phyloP scores from a whole-genome alignment of 2,888 invertebrate species.

The Chymomyza procnemis region DNA sequence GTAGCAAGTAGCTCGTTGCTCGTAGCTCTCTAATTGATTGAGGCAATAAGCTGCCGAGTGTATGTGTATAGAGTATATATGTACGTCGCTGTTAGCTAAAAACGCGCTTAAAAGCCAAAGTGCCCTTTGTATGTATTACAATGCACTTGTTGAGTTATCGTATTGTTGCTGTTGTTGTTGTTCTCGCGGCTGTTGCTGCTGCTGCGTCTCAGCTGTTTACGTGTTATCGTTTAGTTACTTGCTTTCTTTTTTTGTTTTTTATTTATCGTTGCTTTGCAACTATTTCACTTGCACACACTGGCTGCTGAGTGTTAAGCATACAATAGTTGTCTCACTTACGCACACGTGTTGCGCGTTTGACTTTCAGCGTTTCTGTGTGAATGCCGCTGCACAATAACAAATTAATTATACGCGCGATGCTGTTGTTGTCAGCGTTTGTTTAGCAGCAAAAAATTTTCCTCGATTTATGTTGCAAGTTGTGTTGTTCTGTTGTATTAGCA shows the following conservation, averaged over 20 bases:
- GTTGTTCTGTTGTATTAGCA: slow-evolving; percentile 46
- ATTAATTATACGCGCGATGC: slow-evolving; percentile 52
- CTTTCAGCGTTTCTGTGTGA: slow-evolving; percentile 48
- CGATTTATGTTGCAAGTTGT: slow-evolving; percentile 47
- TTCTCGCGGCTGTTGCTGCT: slow-evolving; percentile 1
- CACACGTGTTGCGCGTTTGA: slow-evolving; percentile 53
- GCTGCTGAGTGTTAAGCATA: slow-evolving; percentile 7
- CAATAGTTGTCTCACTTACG: slow-evolving; percentile 34
- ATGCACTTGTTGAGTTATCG: not conserved
- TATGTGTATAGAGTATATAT: no score
- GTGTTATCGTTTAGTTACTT: slow-evolving; percentile 10
- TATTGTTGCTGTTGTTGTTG: slow-evolving; percentile 29
- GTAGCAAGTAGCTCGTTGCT: slow-evolving; percentile 23
- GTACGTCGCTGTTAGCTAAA: no score
- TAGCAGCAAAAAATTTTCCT: slow-evolving; percentile 49
- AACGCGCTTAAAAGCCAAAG: slow-evolving; percentile 3
- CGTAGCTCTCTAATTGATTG: slow-evolving; percentile 52
- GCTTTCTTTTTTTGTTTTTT: slow-evolving; percentile 8
- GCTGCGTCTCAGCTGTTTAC: slow-evolving; percentile 15
- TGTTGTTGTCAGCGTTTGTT: no score
- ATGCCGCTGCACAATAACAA: slow-evolving; percentile 60
- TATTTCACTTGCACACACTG: slow-evolving; percentile 35
- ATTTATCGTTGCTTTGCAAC: slow-evolving; percentile 27
- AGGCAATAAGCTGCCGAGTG: slow-evolving; percentile 34
- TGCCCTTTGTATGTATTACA: slow-evolving; percentile 18